Conservation (phyloP, 1,140 invertebrate genomes). For the Polypedilum vanderplanki region DNA sequence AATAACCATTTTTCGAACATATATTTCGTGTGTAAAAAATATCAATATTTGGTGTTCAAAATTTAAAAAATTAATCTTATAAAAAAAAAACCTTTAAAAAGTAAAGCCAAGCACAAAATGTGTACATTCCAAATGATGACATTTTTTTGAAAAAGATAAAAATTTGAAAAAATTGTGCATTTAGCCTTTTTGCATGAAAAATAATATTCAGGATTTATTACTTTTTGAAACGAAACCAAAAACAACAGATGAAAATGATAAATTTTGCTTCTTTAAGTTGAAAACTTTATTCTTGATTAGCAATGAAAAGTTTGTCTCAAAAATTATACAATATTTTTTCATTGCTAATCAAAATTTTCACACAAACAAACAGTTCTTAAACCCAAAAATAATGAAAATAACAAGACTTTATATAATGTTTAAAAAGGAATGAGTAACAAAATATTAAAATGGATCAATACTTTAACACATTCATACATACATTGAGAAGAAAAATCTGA, state of each 20-base stretch:
- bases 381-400: background rate
- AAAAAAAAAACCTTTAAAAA: background rate
- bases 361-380: background rate
- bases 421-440: background rate
- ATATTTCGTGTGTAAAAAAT: constrained; percentile 26
- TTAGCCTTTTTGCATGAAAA: background rate
- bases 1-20: constrained; percentile 6
- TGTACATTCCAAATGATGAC: constrained; percentile 12
- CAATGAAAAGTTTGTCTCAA: background rate
- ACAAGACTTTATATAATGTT: background rate
- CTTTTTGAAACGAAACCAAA: no score
- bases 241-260: background rate
- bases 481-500: background rate
- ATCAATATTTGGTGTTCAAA: constrained; percentile 28
- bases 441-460: constrained; percentile 4
- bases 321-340: background rate
- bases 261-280: background rate
- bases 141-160: background rate
- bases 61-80: background rate
- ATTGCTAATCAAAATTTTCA: background rate
- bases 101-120: background rate
- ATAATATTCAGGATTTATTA: constrained; percentile 8
- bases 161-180: constrained; percentile 1
- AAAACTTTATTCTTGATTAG: background rate
- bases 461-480: background rate